phyloP scores from a whole-genome alignment of 2,888 invertebrate species.

The Apomyelois bistriatella region DNA sequence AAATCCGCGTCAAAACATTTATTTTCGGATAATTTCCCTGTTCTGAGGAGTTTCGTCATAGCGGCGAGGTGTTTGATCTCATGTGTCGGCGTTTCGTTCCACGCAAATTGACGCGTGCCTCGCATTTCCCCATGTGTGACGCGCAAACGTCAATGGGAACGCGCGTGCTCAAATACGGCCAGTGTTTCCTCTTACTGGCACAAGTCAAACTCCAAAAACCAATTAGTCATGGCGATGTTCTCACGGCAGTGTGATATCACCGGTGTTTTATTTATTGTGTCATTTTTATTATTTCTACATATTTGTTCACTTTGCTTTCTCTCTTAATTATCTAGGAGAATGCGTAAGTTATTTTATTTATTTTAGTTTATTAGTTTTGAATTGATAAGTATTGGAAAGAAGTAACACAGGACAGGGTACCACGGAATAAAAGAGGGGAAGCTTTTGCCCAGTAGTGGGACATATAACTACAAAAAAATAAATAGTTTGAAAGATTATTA shows the following conservation, averaged over 20 bases:
- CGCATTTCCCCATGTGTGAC: neutral
- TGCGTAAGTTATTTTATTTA: too few species aligned
- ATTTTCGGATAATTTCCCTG: too few species aligned
- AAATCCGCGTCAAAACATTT: too few species aligned
- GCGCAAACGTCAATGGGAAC: neutral
- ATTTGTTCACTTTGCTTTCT: neutral
- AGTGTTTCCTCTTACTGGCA: neutral
- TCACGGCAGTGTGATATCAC: neutral
- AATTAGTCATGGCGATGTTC: neutral
- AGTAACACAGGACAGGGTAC: too few species aligned
- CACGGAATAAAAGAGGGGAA: too few species aligned
- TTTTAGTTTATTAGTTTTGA: too few species aligned
- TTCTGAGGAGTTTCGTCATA: neutral
- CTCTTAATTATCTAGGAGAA: too few species aligned
- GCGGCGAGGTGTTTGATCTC: neutral
- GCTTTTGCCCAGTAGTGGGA: too few species aligned
- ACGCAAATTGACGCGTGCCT: neutral
- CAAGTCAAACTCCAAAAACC: neutral
- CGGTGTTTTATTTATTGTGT: neutral
- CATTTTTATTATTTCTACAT: neutral
- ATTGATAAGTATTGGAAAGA: too few species aligned
- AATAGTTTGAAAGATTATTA: too few species aligned
- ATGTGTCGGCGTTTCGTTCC: neutral
- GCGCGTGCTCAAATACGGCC: neutral
- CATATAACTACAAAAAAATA: too few species aligned